Base-by-base conservation (phyloP, 2,888 invertebrate genomes). In the Saturnia pavonia region DNA sequence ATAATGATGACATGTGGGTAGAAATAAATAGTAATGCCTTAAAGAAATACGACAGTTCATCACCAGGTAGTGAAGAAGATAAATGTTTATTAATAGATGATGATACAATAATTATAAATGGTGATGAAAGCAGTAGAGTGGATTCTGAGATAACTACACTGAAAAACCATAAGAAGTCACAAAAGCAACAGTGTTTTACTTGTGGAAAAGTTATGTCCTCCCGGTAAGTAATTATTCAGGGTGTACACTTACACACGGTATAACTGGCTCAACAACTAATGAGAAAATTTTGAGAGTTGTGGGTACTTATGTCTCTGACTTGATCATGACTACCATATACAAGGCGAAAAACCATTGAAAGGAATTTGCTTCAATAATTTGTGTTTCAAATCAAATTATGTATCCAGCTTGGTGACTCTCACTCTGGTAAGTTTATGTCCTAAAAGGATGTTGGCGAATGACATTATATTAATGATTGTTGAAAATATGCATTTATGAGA, bases 161-260 rank as follows among this genome's bases (percentile, higher is more conserved):
- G n/a, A 82, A 75, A 54, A 72, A 69, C 51, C 74, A 72, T 63
- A 82, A 77, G 71, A 81, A 81, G 71, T 78, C 77, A 42, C 80
- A 73, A 34, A 88, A 88, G 74, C 88, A 89, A 69, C 94, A 94
- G 81, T 94, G 94, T 76, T 90, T 86, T 74, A 91, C 88, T 48
- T 94, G 94, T 85, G 94, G 94, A n/a, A 94, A 93, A 87, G 87
- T 94, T 42, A 90, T 94, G 90, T 93, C 94, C 40, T 94, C 94
- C 22, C 89, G 90, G 94, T 92, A 82, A 76, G 76, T 75, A n/a
- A 66, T 2, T 27, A 14, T 60, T 25, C 14, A 25, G 1, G 12
- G 57, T 60, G 9, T 11, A 7, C n/a, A n/a, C n/a, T n/a, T 34
- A 34, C 6, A 34, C 34, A 34, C 34, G 6, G 34, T 34, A 34